phyloP scores from a whole-genome alignment of 2,797 vertebrate species.

The Falco peregrinus region DNA sequence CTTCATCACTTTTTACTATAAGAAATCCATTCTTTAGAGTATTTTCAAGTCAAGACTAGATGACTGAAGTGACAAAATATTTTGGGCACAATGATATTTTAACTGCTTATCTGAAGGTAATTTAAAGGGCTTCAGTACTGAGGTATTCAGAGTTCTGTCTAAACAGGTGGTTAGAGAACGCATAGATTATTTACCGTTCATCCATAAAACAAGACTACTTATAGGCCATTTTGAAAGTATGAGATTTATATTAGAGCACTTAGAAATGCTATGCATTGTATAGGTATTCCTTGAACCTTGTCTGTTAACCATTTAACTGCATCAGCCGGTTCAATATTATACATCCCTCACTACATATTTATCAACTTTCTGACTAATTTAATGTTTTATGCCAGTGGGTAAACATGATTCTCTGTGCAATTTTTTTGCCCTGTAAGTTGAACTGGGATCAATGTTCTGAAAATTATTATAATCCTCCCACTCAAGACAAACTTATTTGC shows the following conservation, averaged over 20 bases:
- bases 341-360: background rate
- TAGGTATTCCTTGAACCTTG: background rate
- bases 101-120: background rate
- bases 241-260: background rate
- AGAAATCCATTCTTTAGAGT: background rate
- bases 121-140: background rate
- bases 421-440: conserved; percentile 8
- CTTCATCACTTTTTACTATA: background rate
- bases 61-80: background rate
- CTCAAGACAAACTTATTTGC: conserved; percentile 37
- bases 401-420: background rate
- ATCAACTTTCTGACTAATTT: background rate
- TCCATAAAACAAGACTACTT: background rate
- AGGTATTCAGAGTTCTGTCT: background rate
- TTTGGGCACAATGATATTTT: background rate
- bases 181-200: background rate
- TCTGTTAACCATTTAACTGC: background rate
- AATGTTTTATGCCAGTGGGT: background rate
- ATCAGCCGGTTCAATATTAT: background rate
- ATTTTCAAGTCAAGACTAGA: background rate
- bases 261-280: background rate
- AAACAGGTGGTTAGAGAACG: background rate
- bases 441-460: conserved; percentile 6
- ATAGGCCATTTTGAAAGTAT: background rate
- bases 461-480: conserved; percentile 17